These are phyloP conservation scores for Trematomus bernacchii DNA, from an alignment of 2,797 vertebrate species.

Conservation along the genomic window DNA sequence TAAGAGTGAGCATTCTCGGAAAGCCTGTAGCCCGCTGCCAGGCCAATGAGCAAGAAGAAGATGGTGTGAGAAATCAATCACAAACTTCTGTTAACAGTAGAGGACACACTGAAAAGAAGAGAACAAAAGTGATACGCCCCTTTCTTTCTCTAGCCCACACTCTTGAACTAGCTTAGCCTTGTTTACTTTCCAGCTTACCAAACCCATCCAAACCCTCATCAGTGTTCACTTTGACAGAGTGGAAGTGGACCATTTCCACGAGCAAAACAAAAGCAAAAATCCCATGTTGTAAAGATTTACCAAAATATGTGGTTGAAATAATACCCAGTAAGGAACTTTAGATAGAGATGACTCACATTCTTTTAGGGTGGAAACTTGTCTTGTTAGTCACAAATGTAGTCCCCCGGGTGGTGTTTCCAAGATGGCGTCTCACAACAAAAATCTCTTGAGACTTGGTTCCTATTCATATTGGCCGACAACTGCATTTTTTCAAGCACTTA, in stretches of 20 bases:
- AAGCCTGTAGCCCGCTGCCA: slow-evolving; percentile 56
- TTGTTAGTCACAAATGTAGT: slow-evolving; percentile 49
- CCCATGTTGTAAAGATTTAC: slow-evolving; percentile 34
- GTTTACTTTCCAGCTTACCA: slow-evolving; percentile 36
- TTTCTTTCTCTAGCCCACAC: slow-evolving; percentile 6
- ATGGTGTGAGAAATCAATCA: slow-evolving; percentile 59
- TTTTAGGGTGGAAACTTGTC: slow-evolving; percentile 36
- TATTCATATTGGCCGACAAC: slow-evolving; percentile 66
- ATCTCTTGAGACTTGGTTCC: slow-evolving; percentile 48
- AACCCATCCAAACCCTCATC: slow-evolving; percentile 40
- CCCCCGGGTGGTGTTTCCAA: slow-evolving; percentile 41
- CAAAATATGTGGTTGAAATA: slow-evolving; percentile 42
- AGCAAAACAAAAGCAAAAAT: slow-evolving; percentile 6
- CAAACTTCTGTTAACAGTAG: slow-evolving; percentile 40
- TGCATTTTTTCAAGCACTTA: slow-evolving; percentile 59
- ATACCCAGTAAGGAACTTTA: slow-evolving; percentile 17
- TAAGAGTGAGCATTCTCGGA: slow-evolving; percentile 64
- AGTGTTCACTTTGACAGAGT: slow-evolving; percentile 41
- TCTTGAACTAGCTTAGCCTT: slow-evolving; percentile 22
- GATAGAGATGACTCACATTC: slow-evolving; percentile 26
- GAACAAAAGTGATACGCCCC: slow-evolving; percentile 19
- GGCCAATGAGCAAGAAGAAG: slow-evolving; percentile 53
- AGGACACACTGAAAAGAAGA: slow-evolving; percentile 38
- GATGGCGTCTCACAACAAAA: slow-evolving; percentile 50
- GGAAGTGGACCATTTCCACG: slow-evolving; percentile 52